Evolutionary conservation across 2,888 invertebrate genomes (phyloP).

Genomic region (Fragum sueziense): DNA sequence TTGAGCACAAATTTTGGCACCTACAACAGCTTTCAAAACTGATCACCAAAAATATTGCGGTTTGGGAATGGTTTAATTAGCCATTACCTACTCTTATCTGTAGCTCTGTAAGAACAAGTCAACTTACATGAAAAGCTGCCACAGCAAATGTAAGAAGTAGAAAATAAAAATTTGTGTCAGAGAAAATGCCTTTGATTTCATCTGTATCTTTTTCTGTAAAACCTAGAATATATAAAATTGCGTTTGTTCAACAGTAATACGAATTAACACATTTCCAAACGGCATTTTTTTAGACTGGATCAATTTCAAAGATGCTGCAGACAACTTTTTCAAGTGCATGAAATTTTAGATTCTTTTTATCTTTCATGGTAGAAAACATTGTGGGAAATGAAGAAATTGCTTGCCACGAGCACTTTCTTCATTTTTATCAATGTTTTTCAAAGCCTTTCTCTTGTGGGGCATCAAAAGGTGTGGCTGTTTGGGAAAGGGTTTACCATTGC

Average conservation of each 20-base stretch:
- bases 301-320: too few relatives aligned
- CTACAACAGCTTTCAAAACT: too few relatives aligned
- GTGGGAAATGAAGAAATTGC: background rate
- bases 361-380: background rate
- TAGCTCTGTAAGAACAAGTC: background rate
- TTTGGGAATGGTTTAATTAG: too few relatives aligned
- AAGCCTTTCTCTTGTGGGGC: too few relatives aligned
- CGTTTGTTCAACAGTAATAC: background rate
- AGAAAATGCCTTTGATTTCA: slow-evolving; percentile 97
- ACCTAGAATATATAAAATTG: slow-evolving; percentile 80
- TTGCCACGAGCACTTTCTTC: background rate
- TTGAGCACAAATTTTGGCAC: too few relatives aligned
- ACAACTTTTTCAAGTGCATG: too few relatives aligned
- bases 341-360: too few relatives aligned
- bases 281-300: too few relatives aligned
- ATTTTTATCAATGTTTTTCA: background rate
- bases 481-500: background rate
- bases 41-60: too few relatives aligned
- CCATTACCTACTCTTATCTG: too few relatives aligned
- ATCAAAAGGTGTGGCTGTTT: background rate
- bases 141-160: slow-evolving; percentile 94
- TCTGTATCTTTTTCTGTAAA: slow-evolving; percentile 97
- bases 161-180: slow-evolving; percentile 96
- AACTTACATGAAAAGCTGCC: slow-evolving; percentile 94
- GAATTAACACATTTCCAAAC: background rate